phyloP scores from a whole-genome alignment of 1,140 invertebrate species.

The Drosophila azteca region DNA sequence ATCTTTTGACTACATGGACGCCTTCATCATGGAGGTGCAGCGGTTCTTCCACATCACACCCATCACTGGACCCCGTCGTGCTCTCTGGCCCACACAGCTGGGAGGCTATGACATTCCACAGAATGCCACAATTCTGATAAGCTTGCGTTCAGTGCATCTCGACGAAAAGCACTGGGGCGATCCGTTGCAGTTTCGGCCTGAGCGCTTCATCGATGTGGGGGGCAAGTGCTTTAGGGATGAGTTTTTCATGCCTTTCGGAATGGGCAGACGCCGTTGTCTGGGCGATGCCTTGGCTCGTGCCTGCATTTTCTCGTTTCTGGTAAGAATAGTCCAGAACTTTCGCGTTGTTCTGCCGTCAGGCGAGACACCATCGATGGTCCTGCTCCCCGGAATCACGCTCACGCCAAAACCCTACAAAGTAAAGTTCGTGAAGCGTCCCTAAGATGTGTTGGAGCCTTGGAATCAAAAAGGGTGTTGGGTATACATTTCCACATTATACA shows the following conservation, averaged over 20 bases:
- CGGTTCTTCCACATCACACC: conserved; percentile 87
- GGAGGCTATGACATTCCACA: conserved; percentile 88
- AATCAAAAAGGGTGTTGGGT: too few relatives aligned
- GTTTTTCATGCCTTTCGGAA: conserved; percentile 88
- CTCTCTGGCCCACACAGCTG: conserved; percentile 86
- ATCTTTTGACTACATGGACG: conserved; percentile 87
- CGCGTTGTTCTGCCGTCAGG: conserved; percentile 69
- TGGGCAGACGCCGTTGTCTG: conserved; percentile 89
- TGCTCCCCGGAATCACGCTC: conserved; percentile 79
- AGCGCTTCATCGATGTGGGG: conserved; percentile 86
- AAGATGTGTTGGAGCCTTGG: not conserved
- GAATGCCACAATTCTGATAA: conserved; percentile 87
- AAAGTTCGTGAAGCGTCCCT: conserved; percentile 59
- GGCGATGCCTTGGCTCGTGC: conserved; percentile 90
- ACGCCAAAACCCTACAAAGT: conserved; percentile 83
- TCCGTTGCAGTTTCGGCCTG: conserved; percentile 89
- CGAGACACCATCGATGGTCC: conserved; percentile 58
- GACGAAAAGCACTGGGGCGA: conserved; percentile 87
- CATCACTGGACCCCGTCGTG: conserved; percentile 88
- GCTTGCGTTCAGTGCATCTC: conserved; percentile 87
- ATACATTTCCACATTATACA: too few relatives aligned
- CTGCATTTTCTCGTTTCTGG: conserved; percentile 90
- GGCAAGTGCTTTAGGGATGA: conserved; percentile 74
- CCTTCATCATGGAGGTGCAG: conserved; percentile 88
- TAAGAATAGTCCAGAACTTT: conserved; percentile 87